Percentiles rank a stretch among this genome's conserved stretches.
phyloP scores from a whole-genome alignment of 2,797 vertebrate genomes.

The Accipiter fasciatus region DNA sequence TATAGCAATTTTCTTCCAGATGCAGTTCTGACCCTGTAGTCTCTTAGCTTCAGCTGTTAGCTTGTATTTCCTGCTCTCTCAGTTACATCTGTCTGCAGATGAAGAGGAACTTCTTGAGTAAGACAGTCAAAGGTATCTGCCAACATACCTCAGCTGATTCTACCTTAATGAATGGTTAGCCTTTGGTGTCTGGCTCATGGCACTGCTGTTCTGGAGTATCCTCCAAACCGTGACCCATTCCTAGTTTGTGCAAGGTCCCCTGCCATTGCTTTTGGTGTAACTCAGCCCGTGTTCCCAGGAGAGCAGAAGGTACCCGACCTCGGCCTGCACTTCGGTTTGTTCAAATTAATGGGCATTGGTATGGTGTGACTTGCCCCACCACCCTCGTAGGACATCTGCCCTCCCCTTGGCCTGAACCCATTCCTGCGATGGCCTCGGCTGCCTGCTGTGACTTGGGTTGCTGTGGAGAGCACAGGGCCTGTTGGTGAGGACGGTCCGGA shows the following conservation, averaged over 20 bases:
- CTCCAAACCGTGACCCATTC: not conserved
- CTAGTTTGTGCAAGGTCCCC: fast-evolving
- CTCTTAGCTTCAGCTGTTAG: not conserved
- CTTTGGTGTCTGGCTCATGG: not conserved
- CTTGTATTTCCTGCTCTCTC: not conserved
- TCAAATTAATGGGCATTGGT: not conserved
- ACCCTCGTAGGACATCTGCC: not conserved
- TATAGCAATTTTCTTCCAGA: not conserved
- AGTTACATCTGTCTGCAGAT: not conserved
- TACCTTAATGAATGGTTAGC: not conserved
- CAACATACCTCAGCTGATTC: not conserved
- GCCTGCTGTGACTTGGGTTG: not conserved
- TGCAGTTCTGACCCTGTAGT: not conserved
- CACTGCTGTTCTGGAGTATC: not conserved
- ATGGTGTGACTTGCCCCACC: no score
- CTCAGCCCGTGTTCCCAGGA: not conserved
- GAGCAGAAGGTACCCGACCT: not conserved
- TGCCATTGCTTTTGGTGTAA: not conserved
- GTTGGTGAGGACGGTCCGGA: not conserved
- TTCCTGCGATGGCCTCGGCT: not conserved
- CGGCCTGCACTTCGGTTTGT: not conserved
- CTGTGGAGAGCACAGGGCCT: fast-evolving
- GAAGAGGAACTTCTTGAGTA: not conserved
- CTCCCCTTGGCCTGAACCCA: not conserved
- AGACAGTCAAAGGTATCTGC: not conserved